Conservation (phyloP, 2,113 vertebrate genomes). For the Nyctibius bracteatus region DNA sequence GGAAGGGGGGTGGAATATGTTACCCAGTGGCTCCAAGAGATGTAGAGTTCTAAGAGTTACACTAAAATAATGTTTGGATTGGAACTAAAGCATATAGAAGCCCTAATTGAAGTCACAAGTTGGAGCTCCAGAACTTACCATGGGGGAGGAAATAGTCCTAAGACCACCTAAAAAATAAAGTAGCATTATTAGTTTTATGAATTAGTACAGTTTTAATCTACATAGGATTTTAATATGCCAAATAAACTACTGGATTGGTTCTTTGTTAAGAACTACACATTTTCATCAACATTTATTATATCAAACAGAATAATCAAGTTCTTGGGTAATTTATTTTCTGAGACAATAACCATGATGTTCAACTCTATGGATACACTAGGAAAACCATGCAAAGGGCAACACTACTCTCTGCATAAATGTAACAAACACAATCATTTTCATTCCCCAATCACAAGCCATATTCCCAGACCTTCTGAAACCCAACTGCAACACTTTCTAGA, state of each 20-base stretch:
- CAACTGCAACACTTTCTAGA: background rate
- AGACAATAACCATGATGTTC: background rate
- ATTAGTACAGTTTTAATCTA: constrained; percentile 38
- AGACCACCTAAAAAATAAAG: constrained; percentile 70
- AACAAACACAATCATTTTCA: background rate
- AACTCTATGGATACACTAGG: background rate
- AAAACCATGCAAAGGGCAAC: background rate
- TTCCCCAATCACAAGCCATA: background rate
- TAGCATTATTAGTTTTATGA: constrained; percentile 58
- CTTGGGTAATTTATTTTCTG: background rate
- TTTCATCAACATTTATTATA: background rate
- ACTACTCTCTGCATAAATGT: background rate
- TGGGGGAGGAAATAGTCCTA: constrained; percentile 70
- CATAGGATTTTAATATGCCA: background rate
- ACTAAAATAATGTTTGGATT: constrained; percentile 31
- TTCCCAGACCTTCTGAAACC: background rate
- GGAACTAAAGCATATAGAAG: constrained; percentile 57
- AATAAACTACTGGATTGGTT: background rate
- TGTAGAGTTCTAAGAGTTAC: background rate
- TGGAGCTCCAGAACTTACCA: constrained; percentile 75
- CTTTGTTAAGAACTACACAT: background rate
- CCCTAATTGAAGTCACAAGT: constrained; percentile 66
- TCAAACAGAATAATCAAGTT: background rate
- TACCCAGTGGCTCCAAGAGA: constrained; percentile 29
- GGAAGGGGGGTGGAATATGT: constrained; percentile 42